These are phyloP conservation scores for Hirundo rustica DNA, from an alignment of 2,797 vertebrate species.

Conservation along the genomic window DNA sequence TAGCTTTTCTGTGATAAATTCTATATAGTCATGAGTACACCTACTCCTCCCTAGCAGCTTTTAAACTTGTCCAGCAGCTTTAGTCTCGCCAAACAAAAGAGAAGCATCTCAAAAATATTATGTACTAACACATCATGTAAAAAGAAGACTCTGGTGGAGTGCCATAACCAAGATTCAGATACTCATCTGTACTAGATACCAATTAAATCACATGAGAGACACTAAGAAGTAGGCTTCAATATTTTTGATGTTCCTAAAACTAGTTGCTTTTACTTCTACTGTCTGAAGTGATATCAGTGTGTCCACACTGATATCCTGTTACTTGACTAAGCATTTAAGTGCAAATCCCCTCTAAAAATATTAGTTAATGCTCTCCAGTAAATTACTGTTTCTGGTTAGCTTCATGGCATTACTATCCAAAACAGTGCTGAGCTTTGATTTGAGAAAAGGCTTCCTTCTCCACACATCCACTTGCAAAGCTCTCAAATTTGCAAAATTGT, in stretches of 20 bases:
- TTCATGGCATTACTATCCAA: background rate
- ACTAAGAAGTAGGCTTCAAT: background rate
- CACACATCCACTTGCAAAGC: background rate
- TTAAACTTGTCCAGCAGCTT: background rate
- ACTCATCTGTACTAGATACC: background rate
- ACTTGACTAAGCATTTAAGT: background rate
- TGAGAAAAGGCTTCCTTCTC: background rate
- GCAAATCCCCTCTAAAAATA: background rate
- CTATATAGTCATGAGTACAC: accelerated
- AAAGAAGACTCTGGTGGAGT: background rate
- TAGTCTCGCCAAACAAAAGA: background rate
- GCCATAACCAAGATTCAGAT: background rate
- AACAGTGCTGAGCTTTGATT: background rate
- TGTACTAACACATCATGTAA: background rate
- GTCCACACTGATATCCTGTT: background rate
- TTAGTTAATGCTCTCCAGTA: background rate
- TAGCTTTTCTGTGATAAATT: background rate
- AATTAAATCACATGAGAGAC: background rate
- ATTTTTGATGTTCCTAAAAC: background rate
- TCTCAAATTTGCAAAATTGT: background rate
- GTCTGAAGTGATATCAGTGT: background rate
- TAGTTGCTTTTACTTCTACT: background rate
- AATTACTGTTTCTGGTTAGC: background rate
- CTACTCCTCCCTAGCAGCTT: background rate
- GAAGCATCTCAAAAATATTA: background rate